Base-by-base conservation (phyloP, 35 echinoderm and acorn worm species). In the Heliocidaris erythrogramma region DNA sequence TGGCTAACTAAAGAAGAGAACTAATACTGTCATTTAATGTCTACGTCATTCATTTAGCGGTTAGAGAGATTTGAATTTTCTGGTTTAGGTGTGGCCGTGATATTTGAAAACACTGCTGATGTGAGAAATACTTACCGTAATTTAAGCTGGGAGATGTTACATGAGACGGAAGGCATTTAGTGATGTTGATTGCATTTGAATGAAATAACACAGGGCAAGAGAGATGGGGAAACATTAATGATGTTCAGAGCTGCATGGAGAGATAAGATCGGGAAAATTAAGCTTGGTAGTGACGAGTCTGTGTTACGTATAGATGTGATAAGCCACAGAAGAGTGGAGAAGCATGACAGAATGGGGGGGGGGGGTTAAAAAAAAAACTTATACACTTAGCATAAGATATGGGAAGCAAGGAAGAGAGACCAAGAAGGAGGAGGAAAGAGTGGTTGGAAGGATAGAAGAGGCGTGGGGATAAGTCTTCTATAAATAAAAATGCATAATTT, bases 181-280 rank as follows among this genome's bases (percentile, higher is more conserved):
- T 18, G 65, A 78, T 78, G 65, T n/a, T 78, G 65, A 78, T 78
- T 78, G 65, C 65, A 78, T 78, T 24, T n/a, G 65, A 78, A 78
- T 78, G 65, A n/a, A 21, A 21, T 78, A 78, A 78, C 65, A 78
- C 21, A 78, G 65, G 21, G 35, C 35, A 42, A 42, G 35, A 42
- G 35, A 42, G 35, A 7, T 27, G 21, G 65, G 65, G 27, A 27
- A 78, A 18, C 65, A 78, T 78, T 78, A 5, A 27, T 78, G 65
- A 78, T 78, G 21, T 78, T 78, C 65, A 27, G 21, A 18, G 65
- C 21, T n/a, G n/a, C n/a, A n/a, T n/a, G 65, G 65, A 9, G 4
- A 27, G 65, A 18, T 78, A 56, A 56, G 52, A 56, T 56, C 14
- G 14, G 52, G 14, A 56, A 24, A 21, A 6, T n/a, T 7, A 78